These are phyloP conservation scores for Pseudonaja textilis DNA, from an alignment of 2,113 vertebrate species.

Conservation along the genomic window DNA sequence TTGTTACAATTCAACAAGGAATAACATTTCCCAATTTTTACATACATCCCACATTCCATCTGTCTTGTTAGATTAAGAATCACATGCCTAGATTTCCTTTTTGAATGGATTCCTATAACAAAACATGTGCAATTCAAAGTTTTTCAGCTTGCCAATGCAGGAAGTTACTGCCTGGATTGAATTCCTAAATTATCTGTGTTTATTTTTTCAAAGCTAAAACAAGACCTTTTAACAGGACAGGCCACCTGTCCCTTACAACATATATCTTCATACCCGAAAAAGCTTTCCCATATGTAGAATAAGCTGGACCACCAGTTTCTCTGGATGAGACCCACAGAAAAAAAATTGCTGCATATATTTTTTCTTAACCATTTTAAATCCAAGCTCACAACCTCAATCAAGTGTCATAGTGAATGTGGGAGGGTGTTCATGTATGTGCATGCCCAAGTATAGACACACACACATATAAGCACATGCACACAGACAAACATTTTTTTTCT, in stretches of 20 bases:
- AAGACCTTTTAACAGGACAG: slow-evolving; percentile 44
- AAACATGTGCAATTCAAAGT: slow-evolving; percentile 52
- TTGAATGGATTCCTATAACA: slow-evolving; percentile 39
- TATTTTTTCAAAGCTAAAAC: slow-evolving; percentile 55
- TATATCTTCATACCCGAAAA: slow-evolving; percentile 32
- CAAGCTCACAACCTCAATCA: not conserved
- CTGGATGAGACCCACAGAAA: not conserved
- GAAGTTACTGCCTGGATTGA: slow-evolving; percentile 49
- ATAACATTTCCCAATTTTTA: not conserved
- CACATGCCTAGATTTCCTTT: slow-evolving; percentile 16
- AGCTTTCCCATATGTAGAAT: slow-evolving; percentile 32
- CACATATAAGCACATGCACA: not conserved
- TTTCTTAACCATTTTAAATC: slow-evolving; percentile 23
- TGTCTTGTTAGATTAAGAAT: slow-evolving; percentile 23
- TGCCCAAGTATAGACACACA: not conserved
- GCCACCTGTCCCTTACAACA: slow-evolving; percentile 51
- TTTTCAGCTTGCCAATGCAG: slow-evolving; percentile 41
- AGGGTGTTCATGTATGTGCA: not conserved
- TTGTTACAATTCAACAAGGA: not conserved
- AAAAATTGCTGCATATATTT: slow-evolving; percentile 44
- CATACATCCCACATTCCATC: not conserved
- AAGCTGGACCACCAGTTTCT: slow-evolving; percentile 21
- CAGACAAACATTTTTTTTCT: not conserved
- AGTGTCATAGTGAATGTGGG: not conserved
- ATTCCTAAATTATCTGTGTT: slow-evolving; percentile 53